Conservation (phyloP, 2,113 vertebrate species). For the Procavia capensis region DNA sequence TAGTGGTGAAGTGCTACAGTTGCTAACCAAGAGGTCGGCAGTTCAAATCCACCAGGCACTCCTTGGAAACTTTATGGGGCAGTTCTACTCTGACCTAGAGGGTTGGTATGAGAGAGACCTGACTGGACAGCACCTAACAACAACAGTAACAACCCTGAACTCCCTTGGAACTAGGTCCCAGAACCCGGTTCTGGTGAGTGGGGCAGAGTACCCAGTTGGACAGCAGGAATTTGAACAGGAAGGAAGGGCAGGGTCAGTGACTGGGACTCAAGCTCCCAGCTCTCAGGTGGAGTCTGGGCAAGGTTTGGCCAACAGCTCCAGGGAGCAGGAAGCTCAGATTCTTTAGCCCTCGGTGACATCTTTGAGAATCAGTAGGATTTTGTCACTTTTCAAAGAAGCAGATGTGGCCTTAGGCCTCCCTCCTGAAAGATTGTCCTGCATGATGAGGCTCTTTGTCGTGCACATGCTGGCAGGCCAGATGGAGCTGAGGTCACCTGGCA, state of each 20-base stretch:
- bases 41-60: too few relatives aligned
- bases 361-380: background rate
- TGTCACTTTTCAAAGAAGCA: background rate
- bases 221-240: background rate
- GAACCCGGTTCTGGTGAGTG: background rate
- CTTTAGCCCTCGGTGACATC: background rate
- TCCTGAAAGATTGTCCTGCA: background rate
- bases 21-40: too few relatives aligned
- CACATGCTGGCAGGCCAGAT: rapidly evolving
- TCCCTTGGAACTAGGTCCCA: background rate
- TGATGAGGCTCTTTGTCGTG: too few relatives aligned
- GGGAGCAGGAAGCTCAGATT: background rate
- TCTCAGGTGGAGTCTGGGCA: background rate
- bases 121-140: too few relatives aligned
- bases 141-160: too few relatives aligned
- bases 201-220: background rate
- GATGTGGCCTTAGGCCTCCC: background rate
- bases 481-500: background rate
- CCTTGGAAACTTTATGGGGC: too few relatives aligned
- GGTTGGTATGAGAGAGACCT: too few relatives aligned
- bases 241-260: background rate
- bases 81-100: too few relatives aligned
- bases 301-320: rapidly evolving
- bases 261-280: background rate
- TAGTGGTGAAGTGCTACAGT: too few relatives aligned